These are phyloP conservation scores for Aleiodes leptofemur DNA, from an alignment of 2,888 invertebrate species.

Conservation along the genomic window DNA sequence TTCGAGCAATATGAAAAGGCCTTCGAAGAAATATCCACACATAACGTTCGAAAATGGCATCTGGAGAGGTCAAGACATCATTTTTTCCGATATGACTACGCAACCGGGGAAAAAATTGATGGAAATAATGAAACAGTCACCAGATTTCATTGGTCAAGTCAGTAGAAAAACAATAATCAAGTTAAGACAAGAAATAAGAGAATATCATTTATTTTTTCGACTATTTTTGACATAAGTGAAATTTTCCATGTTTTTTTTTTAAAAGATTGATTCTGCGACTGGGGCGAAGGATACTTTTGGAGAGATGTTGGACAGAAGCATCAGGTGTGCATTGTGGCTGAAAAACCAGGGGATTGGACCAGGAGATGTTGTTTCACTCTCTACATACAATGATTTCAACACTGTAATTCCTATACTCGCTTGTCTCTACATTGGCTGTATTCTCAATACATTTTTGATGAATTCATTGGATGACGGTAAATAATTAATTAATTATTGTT, in stretches of 20 bases:
- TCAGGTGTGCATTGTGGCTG: constrained; percentile 43
- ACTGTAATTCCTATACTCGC: constrained; percentile 63
- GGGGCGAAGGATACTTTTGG: constrained; percentile 36
- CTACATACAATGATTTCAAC: constrained; percentile 63
- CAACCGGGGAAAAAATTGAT: constrained; percentile 12
- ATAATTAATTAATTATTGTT: background rate
- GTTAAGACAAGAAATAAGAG: background rate
- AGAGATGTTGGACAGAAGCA: constrained; percentile 34
- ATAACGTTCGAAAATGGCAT: constrained; percentile 12
- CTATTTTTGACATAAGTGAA: too few species aligned
- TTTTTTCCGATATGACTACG: background rate
- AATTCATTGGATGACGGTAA: constrained; percentile 59
- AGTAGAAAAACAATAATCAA: background rate
- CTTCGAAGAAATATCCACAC: constrained; percentile 1
- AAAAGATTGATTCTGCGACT: constrained; percentile 34
- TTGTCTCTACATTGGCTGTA: constrained; percentile 60
- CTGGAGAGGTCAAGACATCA: background rate
- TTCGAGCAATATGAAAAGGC: too few species aligned
- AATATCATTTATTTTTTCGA: too few species aligned
- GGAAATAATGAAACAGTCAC: background rate
- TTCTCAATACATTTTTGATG: constrained; percentile 64
- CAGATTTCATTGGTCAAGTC: constrained; percentile 17
- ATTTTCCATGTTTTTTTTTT: too few species aligned
- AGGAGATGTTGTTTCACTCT: constrained; percentile 62
- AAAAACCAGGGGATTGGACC: constrained; percentile 55